Percentiles rank a stretch among this genome's conserved stretches.
phyloP scores from a whole-genome alignment of 1,140 invertebrate species.

The Apis mellifera region Amel_HAv3.1 CM009931.2:7140501-7141000 shows the following conservation, averaged over 20 bases:
- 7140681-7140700: background rate
- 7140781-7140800: background rate
- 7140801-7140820: background rate
- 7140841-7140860: conserved; percentile 39
- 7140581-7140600: background rate
- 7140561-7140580: background rate
- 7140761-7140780: background rate
- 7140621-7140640: background rate
- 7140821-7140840: background rate
- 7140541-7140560: background rate
- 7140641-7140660: no score
- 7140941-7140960: background rate
- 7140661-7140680: background rate
- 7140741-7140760: background rate
- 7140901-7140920: conserved; percentile 38
- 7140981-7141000: background rate
- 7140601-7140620: background rate
- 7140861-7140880: conserved; percentile 7
- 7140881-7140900: conserved; percentile 6
- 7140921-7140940: background rate
- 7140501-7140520: background rate
- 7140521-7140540: background rate
- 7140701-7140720: no score
- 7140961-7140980: background rate
- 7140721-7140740: background rate